These are phyloP conservation scores for Astreopora myriophthalma DNA, from an alignment of 64 coral and sea anemone species.

Conservation along the genomic window DNA sequence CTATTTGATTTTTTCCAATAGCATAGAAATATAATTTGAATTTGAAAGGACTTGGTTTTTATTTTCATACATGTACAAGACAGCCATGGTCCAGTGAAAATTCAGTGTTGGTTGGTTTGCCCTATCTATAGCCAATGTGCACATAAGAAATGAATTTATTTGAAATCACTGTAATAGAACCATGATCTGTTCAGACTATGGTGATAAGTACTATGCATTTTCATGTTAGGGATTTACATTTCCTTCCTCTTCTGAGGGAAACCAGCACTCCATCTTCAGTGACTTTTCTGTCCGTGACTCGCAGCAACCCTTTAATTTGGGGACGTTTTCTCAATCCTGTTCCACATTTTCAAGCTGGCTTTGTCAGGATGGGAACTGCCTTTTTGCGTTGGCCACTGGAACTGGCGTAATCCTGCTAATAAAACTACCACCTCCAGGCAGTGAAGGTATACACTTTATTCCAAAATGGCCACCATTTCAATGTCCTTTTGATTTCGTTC, in stretches of 20 bases:
- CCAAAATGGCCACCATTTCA: too few species aligned
- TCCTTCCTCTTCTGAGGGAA: constrained; percentile 62
- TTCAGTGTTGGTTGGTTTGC: too few species aligned
- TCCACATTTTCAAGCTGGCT: constrained; percentile 83
- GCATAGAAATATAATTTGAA: too few species aligned
- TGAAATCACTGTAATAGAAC: too few species aligned
- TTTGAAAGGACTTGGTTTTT: too few species aligned
- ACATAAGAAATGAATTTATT: too few species aligned
- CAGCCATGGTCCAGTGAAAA: too few species aligned
- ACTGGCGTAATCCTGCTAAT: constrained; percentile 82
- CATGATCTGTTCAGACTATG: neutral
- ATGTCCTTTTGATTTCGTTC: too few species aligned
- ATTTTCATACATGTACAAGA: too few species aligned
- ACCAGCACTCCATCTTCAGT: constrained; percentile 83
- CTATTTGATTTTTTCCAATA: too few species aligned
- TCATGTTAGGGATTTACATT: constrained; percentile 63
- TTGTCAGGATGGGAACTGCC: constrained; percentile 93
- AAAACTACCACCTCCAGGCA: constrained; percentile 69
- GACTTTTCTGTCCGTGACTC: constrained; percentile 46
- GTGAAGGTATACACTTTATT: too few species aligned
- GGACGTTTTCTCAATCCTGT: constrained; percentile 76
- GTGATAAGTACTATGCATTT: neutral
- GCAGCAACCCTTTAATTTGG: constrained; percentile 85
- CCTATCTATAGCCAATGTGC: too few species aligned
- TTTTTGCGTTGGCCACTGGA: constrained; percentile 84